Evolutionary conservation across 1,140 invertebrate species (phyloP), one percentile per base, ranked within the genome.

Genomic region (Sesamia nonagrioides): DNA sequence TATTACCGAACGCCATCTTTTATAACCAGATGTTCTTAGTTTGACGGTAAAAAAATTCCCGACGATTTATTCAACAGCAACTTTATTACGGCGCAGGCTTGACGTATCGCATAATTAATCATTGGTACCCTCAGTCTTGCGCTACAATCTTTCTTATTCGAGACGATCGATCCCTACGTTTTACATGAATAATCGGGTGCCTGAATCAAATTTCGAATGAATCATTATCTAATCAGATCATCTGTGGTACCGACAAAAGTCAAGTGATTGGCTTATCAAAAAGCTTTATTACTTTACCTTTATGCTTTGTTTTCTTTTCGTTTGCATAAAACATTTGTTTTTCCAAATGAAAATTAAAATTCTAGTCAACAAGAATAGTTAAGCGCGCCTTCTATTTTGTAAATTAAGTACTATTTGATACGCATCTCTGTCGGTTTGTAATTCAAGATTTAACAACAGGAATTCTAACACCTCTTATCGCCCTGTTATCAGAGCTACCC

Each of bases 61-160:
- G 15, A 18, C 61, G 48, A 77, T 77, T 77, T 77, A 77, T 77
- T 68, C 54, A 61, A 11, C 45, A 60, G 61, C 27, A 77, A 77
- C 27, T 77, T 77, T 77, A 77, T 77, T 68, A 66, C 33, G 42
- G 48, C 48, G 33, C 33, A 15, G 60, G 61, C 74, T 54, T 66
- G 74, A 66, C 74, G 35, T 77, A 77, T 77, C 61, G 74, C 60
- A 27, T 66, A 68, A 77, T 77, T 77, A 68, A 77, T 77, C 74
- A 77, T n/a, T 66, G 13, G 71, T 18, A 21, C 6, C 21, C 37
- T 17, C 54, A 58, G 71, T 74, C 54, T 60, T 58, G 52, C 3
- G 54, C 54, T 40, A n/a, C 54, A 74, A 27, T n/a, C 54, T n/a
- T n/a, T 21, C 48, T 48, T 7, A 37, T 33, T 37, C 50, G 48